Evolutionary conservation across 2,797 vertebrate genomes (phyloP).

Genomic region (Neopelma chrysocephalum): DNA sequence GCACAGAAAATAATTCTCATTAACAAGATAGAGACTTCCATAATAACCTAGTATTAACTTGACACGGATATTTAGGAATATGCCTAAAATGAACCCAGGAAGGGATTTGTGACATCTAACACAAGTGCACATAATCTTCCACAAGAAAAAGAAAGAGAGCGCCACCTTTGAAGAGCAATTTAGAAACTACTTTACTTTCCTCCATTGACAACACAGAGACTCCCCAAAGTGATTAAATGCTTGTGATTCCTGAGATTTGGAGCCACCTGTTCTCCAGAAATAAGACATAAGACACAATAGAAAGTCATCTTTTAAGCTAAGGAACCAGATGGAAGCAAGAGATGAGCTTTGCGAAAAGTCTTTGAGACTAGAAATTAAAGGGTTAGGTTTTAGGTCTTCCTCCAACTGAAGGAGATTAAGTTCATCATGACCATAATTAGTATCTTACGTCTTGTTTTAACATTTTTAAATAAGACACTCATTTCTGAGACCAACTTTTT

Average conservation of each 20-base stretch:
- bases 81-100: background rate
- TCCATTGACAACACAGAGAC: background rate
- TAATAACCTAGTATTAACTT: background rate
- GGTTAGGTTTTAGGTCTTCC: background rate
- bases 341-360: background rate
- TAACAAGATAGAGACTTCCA: background rate
- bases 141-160: background rate
- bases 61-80: background rate
- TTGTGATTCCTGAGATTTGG: background rate
- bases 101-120: background rate
- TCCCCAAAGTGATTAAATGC: background rate
- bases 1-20: conserved; percentile 4
- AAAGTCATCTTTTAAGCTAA: background rate
- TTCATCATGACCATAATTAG: background rate
- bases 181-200: background rate
- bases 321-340: background rate
- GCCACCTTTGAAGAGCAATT: background rate
- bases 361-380: background rate
- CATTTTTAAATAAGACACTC: background rate
- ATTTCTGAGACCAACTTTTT: background rate
- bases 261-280: background rate
- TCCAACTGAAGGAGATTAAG: background rate
- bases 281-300: background rate
- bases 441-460: background rate
- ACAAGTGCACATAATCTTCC: background rate